Base-by-base conservation (phyloP, 2,797 vertebrate species). In the Aphelocoma californica region DNA sequence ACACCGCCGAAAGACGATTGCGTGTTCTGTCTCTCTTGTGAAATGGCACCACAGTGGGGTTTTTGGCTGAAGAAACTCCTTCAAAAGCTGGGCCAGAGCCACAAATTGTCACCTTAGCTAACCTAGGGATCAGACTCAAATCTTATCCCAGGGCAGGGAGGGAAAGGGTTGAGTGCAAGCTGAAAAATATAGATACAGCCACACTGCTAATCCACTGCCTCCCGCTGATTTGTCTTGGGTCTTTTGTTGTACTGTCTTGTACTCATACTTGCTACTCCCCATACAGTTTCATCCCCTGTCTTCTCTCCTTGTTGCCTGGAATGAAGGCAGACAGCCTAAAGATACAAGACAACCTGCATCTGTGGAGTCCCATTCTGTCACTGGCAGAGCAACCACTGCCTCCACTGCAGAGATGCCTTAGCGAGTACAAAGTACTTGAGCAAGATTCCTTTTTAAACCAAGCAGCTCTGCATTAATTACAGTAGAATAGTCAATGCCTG, bases 381-480 rank as follows among this genome's bases (percentile, higher is more conserved):
- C 77, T 9, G 87, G 36, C 84, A 66, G 60, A 47, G 80, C 67
- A 44, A 21, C 66, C 34, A 4, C 72, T 62, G 56, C 60, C 90
- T 75, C 38, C 4, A 4, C 79, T 23, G 47, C 81, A 70, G 84
- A 85, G 85, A 57, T 32, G 73, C 44, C 1, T 75, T 75, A 57
- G 79, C 54, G 5, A 91, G 67, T 18, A 86, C 84, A 61, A 91
- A 91, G 82, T 36, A 34, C 62, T 95, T 8, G 58, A 58, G 81
- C 60, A 57, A 78, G 92, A 82, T 78, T 66, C 75, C 88, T 92
- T 79, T 94, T 47, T 90, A 65, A 96, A 81, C 47, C 80, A 19
- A 93, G 86, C 92, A 93, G 89, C 91, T 95, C 96, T 88, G 94
- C 94, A 95, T 97, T 97, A 96, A 96, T 97, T 96, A 94, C 91